Percentiles rank a stretch among this genome's conserved stretches.
phyloP scores from a whole-genome alignment of 2,113 vertebrate species.

The Platichthys flesus region DNA sequence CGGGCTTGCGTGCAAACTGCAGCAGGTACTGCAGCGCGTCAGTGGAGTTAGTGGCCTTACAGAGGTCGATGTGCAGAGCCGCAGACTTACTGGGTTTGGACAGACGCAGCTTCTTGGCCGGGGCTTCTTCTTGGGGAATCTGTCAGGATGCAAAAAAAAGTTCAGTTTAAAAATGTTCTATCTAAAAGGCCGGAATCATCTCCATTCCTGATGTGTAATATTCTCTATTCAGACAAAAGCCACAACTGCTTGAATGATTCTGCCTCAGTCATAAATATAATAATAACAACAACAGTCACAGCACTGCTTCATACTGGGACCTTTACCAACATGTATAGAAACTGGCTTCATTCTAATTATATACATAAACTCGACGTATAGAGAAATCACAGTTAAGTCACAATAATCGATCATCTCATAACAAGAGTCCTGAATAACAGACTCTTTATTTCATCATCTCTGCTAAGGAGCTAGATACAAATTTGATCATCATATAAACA shows the following conservation, averaged over 20 bases:
- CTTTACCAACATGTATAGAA: too few species aligned
- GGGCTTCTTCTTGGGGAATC: slow-evolving; percentile 90
- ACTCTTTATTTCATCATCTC: too few species aligned
- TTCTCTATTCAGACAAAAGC: too few species aligned
- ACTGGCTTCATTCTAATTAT: too few species aligned
- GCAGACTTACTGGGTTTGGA: slow-evolving; percentile 98
- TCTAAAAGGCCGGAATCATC: not conserved
- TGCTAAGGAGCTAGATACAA: too few species aligned
- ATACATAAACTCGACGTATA: too few species aligned
- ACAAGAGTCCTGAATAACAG: not conserved
- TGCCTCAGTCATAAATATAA: too few species aligned
- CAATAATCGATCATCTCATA: not conserved
- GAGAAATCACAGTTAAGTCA: not conserved
- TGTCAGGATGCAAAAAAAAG: slow-evolving; percentile 40
- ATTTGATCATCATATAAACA: too few species aligned
- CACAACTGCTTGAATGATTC: too few species aligned
- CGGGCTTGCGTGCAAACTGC: slow-evolving; percentile 92
- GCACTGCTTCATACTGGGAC: too few species aligned
- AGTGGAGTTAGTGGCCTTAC: slow-evolving; percentile 91
- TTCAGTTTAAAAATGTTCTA: too few species aligned
- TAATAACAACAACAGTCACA: too few species aligned
- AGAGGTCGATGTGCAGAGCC: slow-evolving; percentile 92
- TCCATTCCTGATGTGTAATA: not conserved
- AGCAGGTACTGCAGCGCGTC: slow-evolving; percentile 95
- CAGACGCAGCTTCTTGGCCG: slow-evolving; percentile 91